A percentile compares a stretch with the other conserved stretches of the same genome.
These are phyloP conservation scores for Machimus atricapillus DNA, from an alignment of 2,888 invertebrate genomes.

Conservation along the genomic window DNA sequence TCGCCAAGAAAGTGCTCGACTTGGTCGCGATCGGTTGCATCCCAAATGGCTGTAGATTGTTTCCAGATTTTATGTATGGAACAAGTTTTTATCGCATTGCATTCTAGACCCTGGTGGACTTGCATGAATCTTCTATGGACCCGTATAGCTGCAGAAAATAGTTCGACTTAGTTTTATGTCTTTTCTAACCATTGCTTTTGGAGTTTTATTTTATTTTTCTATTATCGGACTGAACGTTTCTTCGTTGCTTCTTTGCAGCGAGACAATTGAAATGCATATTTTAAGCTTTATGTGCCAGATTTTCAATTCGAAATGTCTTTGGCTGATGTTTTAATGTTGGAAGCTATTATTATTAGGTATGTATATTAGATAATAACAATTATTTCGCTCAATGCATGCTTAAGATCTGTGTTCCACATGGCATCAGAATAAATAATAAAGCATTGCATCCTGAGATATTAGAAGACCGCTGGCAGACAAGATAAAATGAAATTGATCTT, in stretches of 20 bases:
- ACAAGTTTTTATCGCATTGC: not conserved
- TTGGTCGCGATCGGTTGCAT: not conserved
- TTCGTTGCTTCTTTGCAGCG: not conserved
- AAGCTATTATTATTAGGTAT: too few relatives aligned
- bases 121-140: not conserved
- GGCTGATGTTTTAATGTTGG: not conserved
- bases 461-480: not conserved
- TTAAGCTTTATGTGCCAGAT: not conserved
- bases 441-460: not conserved
- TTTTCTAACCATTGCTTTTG: not conserved
- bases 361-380: too few relatives aligned
- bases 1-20: not conserved
- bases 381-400: too few relatives aligned
- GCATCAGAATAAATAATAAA: not conserved
- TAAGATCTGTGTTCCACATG: too few relatives aligned
- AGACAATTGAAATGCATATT: not conserved
- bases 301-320: not conserved
- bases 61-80: conserved; percentile 9
- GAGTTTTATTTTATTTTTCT: not conserved
- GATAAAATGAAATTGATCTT: not conserved
- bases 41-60: not conserved
- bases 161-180: not conserved
- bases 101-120: not conserved
- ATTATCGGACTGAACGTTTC: not conserved
- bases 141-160: not conserved